Evolutionary conservation across 2,113 vertebrate genomes (phyloP).

Genomic region (Etia nguti): DNA sequence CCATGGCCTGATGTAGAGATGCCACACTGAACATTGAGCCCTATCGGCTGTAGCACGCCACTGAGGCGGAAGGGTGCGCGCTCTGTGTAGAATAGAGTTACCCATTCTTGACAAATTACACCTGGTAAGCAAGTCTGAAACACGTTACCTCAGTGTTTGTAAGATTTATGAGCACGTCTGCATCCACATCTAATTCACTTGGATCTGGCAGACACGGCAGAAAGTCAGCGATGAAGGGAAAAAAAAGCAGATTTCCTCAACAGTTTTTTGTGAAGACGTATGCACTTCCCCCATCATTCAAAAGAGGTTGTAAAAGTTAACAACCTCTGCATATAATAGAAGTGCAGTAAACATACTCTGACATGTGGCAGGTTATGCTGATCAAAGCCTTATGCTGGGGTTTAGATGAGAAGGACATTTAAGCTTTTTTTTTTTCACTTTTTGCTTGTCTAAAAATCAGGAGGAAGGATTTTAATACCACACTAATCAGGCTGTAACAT

Average conservation of each 20-base stretch:
- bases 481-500: neutral
- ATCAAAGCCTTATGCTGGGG: constrained; percentile 27
- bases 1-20: neutral
- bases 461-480: neutral
- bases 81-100: constrained; percentile 25
- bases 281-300: constrained; percentile 49
- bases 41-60: neutral
- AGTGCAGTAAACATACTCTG: constrained; percentile 44
- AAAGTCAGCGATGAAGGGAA: constrained; percentile 8
- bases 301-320: constrained; percentile 58
- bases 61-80: neutral
- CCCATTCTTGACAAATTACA: constrained; percentile 56
- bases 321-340: constrained; percentile 34
- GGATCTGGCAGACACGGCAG: constrained; percentile 50
- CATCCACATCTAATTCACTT: constrained; percentile 37
- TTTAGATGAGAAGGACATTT: neutral
- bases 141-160: constrained; percentile 55
- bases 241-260: constrained; percentile 50
- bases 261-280: constrained; percentile 56
- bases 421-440: constrained; percentile 16
- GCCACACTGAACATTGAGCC: constrained; percentile 6
- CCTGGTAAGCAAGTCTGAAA: constrained; percentile 59
- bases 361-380: constrained; percentile 41
- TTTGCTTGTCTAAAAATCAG: neutral
- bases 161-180: constrained; percentile 62